These are phyloP conservation scores for Heteromormyrus szaboi DNA, from an alignment of 2,797 vertebrate genomes.

Conservation along the genomic window DNA sequence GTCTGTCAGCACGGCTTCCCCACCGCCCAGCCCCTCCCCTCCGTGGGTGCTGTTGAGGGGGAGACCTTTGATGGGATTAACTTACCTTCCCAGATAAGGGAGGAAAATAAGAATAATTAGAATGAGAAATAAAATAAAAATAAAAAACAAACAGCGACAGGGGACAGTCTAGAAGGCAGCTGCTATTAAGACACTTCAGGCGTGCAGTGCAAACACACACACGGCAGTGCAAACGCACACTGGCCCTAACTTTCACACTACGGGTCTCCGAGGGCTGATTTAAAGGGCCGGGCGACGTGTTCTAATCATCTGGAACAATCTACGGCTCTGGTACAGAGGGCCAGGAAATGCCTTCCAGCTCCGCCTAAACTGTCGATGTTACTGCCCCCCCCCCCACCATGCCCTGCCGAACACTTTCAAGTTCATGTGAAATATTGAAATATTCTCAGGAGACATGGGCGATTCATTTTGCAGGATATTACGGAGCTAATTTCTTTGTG, in stretches of 20 bases:
- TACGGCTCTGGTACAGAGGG: not conserved
- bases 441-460: slow-evolving; percentile 35
- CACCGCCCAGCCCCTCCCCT: not conserved
- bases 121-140: not conserved
- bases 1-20: not conserved
- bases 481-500: slow-evolving; percentile 51
- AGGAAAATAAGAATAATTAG: not conserved
- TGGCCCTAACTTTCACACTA: not conserved
- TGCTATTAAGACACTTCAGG: not conserved
- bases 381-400: not conserved
- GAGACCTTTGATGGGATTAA: slow-evolving; percentile 8
- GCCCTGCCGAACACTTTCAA: not conserved
- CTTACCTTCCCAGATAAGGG: not conserved
- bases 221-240: not conserved
- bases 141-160: not conserved
- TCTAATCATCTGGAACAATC: not conserved
- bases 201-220: too few relatives aligned
- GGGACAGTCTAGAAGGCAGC: not conserved
- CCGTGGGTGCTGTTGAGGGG: not conserved
- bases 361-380: slow-evolving; percentile 8
- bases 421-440: slow-evolving; percentile 16
- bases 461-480: slow-evolving; percentile 49
- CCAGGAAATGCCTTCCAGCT: not conserved
- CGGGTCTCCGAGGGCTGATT: not conserved
- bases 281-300: not conserved